Percentiles rank a stretch among this genome's conserved stretches.
Evolutionary conservation across 2,888 invertebrate species (phyloP).

Genomic region (Nymphalis polychloros): DNA sequence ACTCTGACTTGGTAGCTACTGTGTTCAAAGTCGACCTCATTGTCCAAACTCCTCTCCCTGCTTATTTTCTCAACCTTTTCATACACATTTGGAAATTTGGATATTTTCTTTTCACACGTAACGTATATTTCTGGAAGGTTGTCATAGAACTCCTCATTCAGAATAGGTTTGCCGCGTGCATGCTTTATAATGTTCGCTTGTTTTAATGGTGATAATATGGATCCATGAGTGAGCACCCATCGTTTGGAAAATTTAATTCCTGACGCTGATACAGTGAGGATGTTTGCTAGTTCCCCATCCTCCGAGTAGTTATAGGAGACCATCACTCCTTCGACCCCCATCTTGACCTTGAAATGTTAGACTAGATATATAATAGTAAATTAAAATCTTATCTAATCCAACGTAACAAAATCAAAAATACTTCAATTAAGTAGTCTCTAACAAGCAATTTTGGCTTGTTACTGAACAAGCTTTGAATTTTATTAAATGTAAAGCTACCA

Average conservation of each 20-base stretch:
- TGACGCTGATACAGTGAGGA: conserved; percentile 75
- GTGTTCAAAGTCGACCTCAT: conserved; percentile 60
- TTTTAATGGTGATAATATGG: conserved; percentile 71
- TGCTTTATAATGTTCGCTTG: conserved; percentile 66
- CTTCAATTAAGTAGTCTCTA: too few relatives aligned
- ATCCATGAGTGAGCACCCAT: conserved; percentile 80
- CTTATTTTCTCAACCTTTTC: conserved; percentile 65
- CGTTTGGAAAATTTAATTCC: conserved; percentile 77
- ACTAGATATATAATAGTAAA: not conserved
- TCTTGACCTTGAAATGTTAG: conserved; percentile 52
- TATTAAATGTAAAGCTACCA: too few relatives aligned
- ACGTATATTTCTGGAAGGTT: conserved; percentile 73
- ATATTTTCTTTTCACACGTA: conserved; percentile 63
- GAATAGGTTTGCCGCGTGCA: conserved; percentile 64
- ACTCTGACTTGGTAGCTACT: conserved; percentile 71
- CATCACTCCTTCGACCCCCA: conserved; percentile 77
- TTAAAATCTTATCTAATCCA: too few relatives aligned
- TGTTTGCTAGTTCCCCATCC: conserved; percentile 69
- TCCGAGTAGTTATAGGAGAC: conserved; percentile 74
- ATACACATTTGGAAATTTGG: conserved; percentile 51
- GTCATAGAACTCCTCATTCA: conserved; percentile 70
- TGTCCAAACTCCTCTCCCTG: conserved; percentile 55
- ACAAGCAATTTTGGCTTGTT: too few relatives aligned
- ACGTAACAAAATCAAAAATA: too few relatives aligned
- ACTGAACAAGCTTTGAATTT: too few relatives aligned